These are phyloP conservation scores for Brachionus asplanchnoidis DNA, from an alignment of 1,140 invertebrate genomes.

Conservation along the genomic window DNA sequence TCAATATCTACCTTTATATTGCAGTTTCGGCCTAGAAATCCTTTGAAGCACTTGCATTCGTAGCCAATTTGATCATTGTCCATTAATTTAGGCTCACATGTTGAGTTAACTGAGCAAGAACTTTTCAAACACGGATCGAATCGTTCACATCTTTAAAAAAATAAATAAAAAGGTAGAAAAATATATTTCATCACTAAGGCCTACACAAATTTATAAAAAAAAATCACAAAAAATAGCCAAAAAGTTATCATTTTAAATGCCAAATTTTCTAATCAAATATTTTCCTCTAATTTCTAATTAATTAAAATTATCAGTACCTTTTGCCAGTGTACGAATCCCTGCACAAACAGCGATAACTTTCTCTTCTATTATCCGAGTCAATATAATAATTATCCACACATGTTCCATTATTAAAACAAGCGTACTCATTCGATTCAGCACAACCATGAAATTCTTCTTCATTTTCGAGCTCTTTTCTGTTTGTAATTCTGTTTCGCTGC, in stretches of 20 bases:
- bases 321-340: slow-evolving; percentile 6
- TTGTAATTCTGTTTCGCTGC: neutral
- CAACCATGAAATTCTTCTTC: slow-evolving; percentile 21
- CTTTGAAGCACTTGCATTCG: slow-evolving; percentile 44
- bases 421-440: slow-evolving; percentile 4
- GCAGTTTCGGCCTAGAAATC: slow-evolving; percentile 31
- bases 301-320: slow-evolving; percentile 7
- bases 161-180: neutral
- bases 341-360: neutral
- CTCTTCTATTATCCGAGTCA: neutral
- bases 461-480: neutral
- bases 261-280: neutral
- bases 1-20: slow-evolving; percentile 40
- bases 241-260: neutral
- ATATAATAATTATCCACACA: slow-evolving; percentile 38
- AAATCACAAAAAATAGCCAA: neutral
- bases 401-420: slow-evolving; percentile 40
- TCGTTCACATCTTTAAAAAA: slow-evolving; percentile 38
- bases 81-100: neutral
- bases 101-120: slow-evolving; percentile 19
- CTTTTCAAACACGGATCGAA: slow-evolving; percentile 18
- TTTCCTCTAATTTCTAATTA: neutral
- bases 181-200: neutral
- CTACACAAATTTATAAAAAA: neutral
- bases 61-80: slow-evolving; percentile 4